Evolutionary conservation across 2,888 invertebrate species (phyloP).

Genomic region (Aphidoletes aphidimyza): DNA sequence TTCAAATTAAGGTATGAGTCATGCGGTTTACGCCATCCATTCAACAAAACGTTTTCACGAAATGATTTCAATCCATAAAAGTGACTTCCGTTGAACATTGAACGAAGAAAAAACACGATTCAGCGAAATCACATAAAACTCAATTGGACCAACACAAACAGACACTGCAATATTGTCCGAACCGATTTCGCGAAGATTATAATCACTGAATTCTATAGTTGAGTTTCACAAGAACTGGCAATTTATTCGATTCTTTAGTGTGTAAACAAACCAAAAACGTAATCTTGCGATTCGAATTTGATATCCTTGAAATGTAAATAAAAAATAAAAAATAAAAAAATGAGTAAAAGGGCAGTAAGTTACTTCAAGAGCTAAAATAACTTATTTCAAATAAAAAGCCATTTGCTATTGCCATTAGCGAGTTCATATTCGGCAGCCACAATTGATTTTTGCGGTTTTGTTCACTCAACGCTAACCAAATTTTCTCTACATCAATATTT

Average conservation of each 20-base stretch:
- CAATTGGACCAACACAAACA: background rate
- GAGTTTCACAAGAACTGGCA: too few species aligned
- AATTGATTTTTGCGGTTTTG: conserved; percentile 42
- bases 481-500: background rate
- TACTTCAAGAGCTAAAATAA: too few species aligned
- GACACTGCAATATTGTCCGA: background rate
- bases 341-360: background rate
- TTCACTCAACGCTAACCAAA: background rate
- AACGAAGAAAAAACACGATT: background rate
- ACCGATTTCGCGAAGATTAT: background rate
- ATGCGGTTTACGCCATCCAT: background rate
- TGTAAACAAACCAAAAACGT: background rate
- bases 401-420: background rate
- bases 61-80: background rate
- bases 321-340: background rate
- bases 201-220: background rate
- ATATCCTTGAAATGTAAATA: conserved; percentile 39
- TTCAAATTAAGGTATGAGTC: conserved; percentile 3
- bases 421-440: background rate
- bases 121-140: background rate
- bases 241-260: background rate
- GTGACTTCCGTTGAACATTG: background rate
- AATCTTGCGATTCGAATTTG: background rate
- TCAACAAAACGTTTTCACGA: background rate
- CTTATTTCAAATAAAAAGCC: background rate